Conservation (phyloP, 2,888 invertebrate genomes). For the Invenusta paracnida region DNA sequence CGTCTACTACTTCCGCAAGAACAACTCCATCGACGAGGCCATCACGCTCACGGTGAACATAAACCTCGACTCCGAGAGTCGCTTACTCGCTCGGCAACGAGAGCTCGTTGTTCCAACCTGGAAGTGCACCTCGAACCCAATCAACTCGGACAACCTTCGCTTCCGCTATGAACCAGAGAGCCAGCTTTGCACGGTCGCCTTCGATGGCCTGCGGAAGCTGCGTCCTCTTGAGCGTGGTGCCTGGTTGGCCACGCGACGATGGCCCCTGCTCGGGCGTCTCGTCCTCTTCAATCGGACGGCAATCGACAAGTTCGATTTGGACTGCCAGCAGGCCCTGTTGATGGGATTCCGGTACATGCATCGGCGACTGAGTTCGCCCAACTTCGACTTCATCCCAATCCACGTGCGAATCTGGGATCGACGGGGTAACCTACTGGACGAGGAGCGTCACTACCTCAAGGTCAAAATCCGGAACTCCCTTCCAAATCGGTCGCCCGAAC, state of each 20-base stretch:
- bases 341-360: slow-evolving; percentile 43
- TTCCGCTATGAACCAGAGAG: slow-evolving; percentile 21
- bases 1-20: slow-evolving; percentile 31
- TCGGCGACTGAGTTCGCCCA: slow-evolving; percentile 24
- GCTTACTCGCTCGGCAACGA: not conserved
- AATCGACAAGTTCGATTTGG: slow-evolving; percentile 31
- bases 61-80: not conserved
- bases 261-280: slow-evolving; percentile 31
- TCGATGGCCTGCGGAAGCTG: not conserved
- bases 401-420: not conserved
- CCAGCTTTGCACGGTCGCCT: slow-evolving; percentile 17
- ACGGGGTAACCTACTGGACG: not conserved
- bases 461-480: not conserved
- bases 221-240: not conserved
- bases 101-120: slow-evolving; percentile 22
- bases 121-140: slow-evolving; percentile 33
- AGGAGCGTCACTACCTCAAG: slow-evolving; percentile 9
- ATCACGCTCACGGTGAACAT: slow-evolving; percentile 32
- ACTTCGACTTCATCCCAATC: slow-evolving; percentile 39
- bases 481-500: slow-evolving; percentile 14
- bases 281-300: slow-evolving; percentile 13
- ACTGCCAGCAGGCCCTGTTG: slow-evolving; percentile 34
- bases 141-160: slow-evolving; percentile 20
- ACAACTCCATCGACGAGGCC: not conserved
- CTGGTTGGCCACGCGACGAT: slow-evolving; percentile 28